Evolutionary conservation across 2,797 vertebrate genomes (phyloP), one percentile per base, ranked within the genome.

Genomic region (Huso huso): DNA sequence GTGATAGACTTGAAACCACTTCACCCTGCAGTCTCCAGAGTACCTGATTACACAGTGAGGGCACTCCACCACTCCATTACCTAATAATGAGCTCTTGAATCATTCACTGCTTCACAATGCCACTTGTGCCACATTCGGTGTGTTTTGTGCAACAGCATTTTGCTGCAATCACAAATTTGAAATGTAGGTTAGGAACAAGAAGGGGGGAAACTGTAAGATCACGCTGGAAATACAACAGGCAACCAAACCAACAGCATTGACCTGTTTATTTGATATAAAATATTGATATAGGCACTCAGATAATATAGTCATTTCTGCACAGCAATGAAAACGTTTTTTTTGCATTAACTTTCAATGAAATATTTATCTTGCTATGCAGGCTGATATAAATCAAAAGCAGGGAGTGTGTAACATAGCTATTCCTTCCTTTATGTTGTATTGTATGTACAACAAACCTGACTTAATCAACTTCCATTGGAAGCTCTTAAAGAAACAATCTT

Each of bases 11-110:
- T 48, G 62, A 60, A 67, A 61, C 66, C 66, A 52, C 64, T 62
- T 66, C 66, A 70, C 64, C 50, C 55, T 63, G 60, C 70, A 68
- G 58, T 55, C 55, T 64, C 62, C 48, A 68, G 61, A 68, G 66
- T 61, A 61, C 59, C 62, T 66, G 60, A 62, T 68, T 68, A 57
- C 67, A 71, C 64, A 67, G 60, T 71, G 68, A 71, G 63, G 66
- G 12, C 61, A 49, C 53, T 53, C 62, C 66, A 71, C 68, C 61
- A 23, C 53, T 53, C 62, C 66, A 71, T 71, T 68, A 71, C 67
- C 62, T 67, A 67, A 64, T 67, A 67, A 68, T 64, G 66, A 68
- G 63, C 66, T 49, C 51, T 49, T 71, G 62, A 64, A 61, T 62
- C 48, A 23, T 51, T 68, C 66, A 48, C 13, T 63, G 61, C 66